phyloP scores from a whole-genome alignment of 1,140 invertebrate genomes.

The Drosophila tani region DNA sequence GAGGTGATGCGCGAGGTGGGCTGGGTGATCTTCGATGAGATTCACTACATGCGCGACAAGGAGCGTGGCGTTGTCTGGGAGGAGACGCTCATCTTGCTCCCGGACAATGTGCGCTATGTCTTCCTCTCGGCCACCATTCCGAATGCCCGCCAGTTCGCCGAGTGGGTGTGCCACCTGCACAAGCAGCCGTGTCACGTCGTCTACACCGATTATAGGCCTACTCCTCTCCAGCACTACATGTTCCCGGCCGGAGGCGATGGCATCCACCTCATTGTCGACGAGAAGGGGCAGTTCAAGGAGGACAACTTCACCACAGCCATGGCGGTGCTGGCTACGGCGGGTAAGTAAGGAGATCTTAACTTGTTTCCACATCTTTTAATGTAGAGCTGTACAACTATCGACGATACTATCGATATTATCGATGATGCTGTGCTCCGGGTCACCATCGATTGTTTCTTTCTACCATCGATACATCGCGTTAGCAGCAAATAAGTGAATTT shows the following conservation, averaged over 20 bases:
- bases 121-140: slow-evolving; percentile 99
- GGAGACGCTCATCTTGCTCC: slow-evolving; percentile 98
- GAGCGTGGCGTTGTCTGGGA: slow-evolving; percentile 99
- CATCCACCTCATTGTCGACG: slow-evolving; percentile 98
- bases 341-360: slow-evolving; percentile 63
- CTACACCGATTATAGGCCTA: slow-evolving; percentile 99
- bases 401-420: too few species aligned
- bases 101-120: slow-evolving; percentile 99
- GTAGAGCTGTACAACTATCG: too few species aligned
- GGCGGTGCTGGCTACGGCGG: slow-evolving; percentile 91
- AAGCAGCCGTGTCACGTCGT: slow-evolving; percentile 99
- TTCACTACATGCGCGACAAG: slow-evolving; percentile 99
- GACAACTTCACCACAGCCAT: slow-evolving; percentile 99
- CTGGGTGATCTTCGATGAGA: slow-evolving; percentile 99
- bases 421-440: too few species aligned
- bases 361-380: too few species aligned
- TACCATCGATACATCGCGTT: too few species aligned
- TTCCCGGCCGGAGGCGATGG: slow-evolving; percentile 97
- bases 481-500: too few species aligned
- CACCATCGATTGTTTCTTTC: too few species aligned
- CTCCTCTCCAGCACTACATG: slow-evolving; percentile 98
- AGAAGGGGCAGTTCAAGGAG: slow-evolving; percentile 97
- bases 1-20: slow-evolving; percentile 99
- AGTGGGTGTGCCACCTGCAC: slow-evolving; percentile 99
- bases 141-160: slow-evolving; percentile 98